These are phyloP conservation scores for Cepaea nemoralis DNA, from an alignment of 1,140 invertebrate species.

Conservation along the genomic window DNA sequence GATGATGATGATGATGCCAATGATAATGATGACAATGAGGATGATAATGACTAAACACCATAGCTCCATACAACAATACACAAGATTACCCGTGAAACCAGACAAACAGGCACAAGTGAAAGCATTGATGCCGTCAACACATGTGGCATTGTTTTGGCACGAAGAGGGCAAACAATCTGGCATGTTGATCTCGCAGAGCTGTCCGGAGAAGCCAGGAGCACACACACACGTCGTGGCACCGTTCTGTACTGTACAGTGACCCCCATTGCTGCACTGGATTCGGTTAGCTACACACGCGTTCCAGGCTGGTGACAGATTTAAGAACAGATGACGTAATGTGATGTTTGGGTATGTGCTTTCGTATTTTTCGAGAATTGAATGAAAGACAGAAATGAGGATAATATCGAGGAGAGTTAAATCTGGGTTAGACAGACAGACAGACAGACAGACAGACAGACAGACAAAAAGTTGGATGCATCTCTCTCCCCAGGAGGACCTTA, in stretches of 20 bases:
- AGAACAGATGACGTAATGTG: no score
- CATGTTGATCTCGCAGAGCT: constrained; percentile 6
- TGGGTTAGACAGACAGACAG: no score
- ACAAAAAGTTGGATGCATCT: no score
- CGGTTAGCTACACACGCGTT: background rate
- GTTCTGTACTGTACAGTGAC: background rate
- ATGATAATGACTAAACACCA: no score
- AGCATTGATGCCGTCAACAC: constrained; percentile 44
- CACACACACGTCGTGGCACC: background rate
- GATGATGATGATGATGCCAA: no score
- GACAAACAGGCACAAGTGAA: constrained; percentile 44
- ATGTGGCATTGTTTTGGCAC: constrained; percentile 31
- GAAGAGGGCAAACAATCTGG: background rate
- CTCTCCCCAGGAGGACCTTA: no score
- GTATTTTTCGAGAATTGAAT: no score
- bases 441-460: no score
- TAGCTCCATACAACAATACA: background rate
- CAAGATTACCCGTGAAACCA: constrained; percentile 39
- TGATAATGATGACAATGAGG: no score
- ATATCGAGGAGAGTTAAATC: no score
- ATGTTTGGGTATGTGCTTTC: no score
- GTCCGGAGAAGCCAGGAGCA: background rate
- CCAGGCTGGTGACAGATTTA: background rate
- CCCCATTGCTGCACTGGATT: background rate
- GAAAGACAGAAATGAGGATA: no score